phyloP scores from a whole-genome alignment of 92 coral and sea anemone genomes.

The Paramuricea clavata region DNA sequence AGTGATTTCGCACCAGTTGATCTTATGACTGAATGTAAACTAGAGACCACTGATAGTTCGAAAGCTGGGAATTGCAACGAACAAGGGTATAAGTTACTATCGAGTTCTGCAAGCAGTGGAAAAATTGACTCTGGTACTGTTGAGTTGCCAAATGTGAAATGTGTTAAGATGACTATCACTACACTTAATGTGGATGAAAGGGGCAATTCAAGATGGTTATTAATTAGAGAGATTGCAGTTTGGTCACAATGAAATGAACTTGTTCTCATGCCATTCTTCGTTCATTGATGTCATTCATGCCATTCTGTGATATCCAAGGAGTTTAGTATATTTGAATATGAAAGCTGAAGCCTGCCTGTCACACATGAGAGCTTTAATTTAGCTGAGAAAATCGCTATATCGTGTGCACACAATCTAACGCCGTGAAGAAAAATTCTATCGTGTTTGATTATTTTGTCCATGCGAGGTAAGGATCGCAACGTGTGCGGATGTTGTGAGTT shows the following conservation, averaged over 20 bases:
- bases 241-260: constrained; percentile 66
- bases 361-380: too few species aligned
- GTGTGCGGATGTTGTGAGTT: too few species aligned
- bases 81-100: constrained; percentile 39
- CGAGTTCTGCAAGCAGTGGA: constrained; percentile 37
- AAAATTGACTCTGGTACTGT: constrained; percentile 47
- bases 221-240: constrained; percentile 76
- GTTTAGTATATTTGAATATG: neutral
- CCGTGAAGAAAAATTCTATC: too few species aligned
- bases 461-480: too few species aligned
- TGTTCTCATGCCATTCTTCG: too few species aligned
- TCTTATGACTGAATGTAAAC: constrained; percentile 69
- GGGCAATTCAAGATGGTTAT: constrained; percentile 69
- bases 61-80: constrained; percentile 57
- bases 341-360: too few species aligned
- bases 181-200: constrained; percentile 48
- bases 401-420: too few species aligned
- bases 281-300: neutral
- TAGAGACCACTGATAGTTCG: constrained; percentile 36
- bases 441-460: too few species aligned
- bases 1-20: constrained; percentile 72
- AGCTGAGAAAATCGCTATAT: too few species aligned
- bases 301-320: neutral
- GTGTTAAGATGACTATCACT: constrained; percentile 66
- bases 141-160: constrained; percentile 51